Base-by-base conservation (phyloP, 2,797 vertebrate genomes). In the Chrosomus eos region DNA sequence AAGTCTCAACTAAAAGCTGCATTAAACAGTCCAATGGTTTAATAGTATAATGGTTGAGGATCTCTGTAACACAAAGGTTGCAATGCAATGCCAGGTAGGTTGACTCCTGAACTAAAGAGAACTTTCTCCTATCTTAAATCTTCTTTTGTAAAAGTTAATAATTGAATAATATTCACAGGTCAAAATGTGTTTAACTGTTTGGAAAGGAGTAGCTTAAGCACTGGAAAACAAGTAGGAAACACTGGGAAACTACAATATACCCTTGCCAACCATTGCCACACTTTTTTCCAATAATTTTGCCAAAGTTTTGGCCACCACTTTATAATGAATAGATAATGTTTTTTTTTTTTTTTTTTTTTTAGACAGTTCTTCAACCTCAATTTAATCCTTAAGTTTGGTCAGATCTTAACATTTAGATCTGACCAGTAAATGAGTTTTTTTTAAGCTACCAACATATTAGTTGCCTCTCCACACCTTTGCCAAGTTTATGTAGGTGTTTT, bases 401-500 rank as follows among this genome's bases (percentile, higher is more conserved):
- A 58, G 21, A 13, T 64, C 9, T 43, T 62, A 28, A 60, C 62
- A 60, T 78, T 0, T 60, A 23, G 31, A n/a, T n/a, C n/a, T n/a
- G n/a, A 48, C 62, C 23, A n/a, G 43, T 33, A 51, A 80, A 80
- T 80, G 0, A 80, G n/a, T 13, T 10, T 4, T 36, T 67, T 77
- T 58, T 60, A 79, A 79, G 43, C 74, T 58, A 0, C 14, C 53
- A 19, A 26, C 21, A n/a, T 23, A 33, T 48, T 66, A 28, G 28
- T 13, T n/a, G 31, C 13, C 21, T 68, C 28, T 19, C 18, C 43
- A 51, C 5, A n/a, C 28, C 26, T 48, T 45, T 51, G 60, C 19
- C 40, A 48, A 64, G 18, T 68, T 53, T 53, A 67, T 80, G 77
- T 80, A 68, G 64, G 79, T 68, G 45, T 68, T 45, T 80, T 68